phyloP scores from a whole-genome alignment of 1,140 invertebrate species.

The Argopecten irradians region DNA sequence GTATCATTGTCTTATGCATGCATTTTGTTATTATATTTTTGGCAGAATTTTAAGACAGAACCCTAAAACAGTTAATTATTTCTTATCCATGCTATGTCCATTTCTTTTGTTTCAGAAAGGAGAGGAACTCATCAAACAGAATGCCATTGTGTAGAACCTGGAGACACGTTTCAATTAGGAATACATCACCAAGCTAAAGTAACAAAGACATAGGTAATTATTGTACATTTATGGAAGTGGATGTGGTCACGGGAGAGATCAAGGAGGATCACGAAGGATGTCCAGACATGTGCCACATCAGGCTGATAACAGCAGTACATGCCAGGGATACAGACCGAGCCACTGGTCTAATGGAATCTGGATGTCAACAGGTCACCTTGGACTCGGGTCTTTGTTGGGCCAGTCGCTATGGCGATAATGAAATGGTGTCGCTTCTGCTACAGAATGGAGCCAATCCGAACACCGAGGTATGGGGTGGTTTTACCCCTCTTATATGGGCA shows the following conservation, averaged over 20 bases:
- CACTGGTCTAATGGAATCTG: constrained; percentile 31
- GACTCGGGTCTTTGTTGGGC: constrained; percentile 61
- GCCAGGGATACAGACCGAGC: constrained; percentile 36
- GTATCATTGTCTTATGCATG: too few relatives aligned
- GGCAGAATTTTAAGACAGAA: too few relatives aligned
- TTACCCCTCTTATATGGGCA: constrained; percentile 57
- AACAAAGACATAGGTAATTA: not conserved
- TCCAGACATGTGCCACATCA: constrained; percentile 12
- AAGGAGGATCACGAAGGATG: not conserved
- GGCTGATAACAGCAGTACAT: constrained; percentile 50
- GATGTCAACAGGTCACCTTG: constrained; percentile 47
- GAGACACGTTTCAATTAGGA: not conserved
- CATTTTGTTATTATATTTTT: too few relatives aligned
- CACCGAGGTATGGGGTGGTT: constrained; percentile 59
- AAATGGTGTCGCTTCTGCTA: constrained; percentile 43
- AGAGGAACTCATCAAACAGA: constrained; percentile 49
- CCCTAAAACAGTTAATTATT: too few relatives aligned
- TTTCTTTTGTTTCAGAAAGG: constrained; percentile 56
- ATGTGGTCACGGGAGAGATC: not conserved
- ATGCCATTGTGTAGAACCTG: not conserved
- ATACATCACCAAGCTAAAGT: not conserved
- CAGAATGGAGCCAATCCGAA: constrained; percentile 51
- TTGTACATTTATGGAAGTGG: not conserved
- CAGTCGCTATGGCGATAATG: constrained; percentile 54
- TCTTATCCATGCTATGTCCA: constrained; percentile 23